These are phyloP conservation scores for Herpetotheres cachinnans DNA, from an alignment of 2,113 vertebrate species.

Conservation along the genomic window DNA sequence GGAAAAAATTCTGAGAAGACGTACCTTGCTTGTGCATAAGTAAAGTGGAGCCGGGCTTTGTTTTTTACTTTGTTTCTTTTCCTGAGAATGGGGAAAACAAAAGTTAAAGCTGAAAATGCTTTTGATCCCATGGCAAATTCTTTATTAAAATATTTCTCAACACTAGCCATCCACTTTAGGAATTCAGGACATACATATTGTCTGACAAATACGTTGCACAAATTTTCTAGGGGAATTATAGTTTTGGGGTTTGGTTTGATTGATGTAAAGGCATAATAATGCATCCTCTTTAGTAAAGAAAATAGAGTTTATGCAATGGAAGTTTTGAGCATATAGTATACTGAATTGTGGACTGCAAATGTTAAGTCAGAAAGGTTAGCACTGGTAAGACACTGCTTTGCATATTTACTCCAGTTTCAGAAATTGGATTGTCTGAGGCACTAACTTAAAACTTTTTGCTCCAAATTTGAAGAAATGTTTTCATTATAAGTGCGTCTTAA, in stretches of 20 bases:
- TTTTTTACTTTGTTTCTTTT: neutral
- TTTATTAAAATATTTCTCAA: neutral
- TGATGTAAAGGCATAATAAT: neutral
- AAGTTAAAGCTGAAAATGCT: neutral
- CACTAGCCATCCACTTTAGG: neutral
- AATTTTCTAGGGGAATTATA: neutral
- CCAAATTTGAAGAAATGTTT: neutral
- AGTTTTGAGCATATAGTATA: neutral
- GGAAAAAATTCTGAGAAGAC: neutral
- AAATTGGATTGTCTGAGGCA: neutral
- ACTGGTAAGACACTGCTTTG: neutral
- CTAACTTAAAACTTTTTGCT: neutral
- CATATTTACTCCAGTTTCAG: neutral
- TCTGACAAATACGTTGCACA: neutral
- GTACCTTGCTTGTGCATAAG: neutral
- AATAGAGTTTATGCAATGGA: neutral
- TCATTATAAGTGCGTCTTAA: neutral
- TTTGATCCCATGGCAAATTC: neutral
- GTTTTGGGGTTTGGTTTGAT: neutral
- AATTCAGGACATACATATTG: neutral
- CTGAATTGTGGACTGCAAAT: neutral
- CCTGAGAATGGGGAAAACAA: neutral
- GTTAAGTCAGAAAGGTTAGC: neutral
- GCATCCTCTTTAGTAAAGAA: neutral
- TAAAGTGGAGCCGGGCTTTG: neutral